Evolutionary conservation across 2,113 vertebrate species (phyloP).

Genomic region (Nycticebus coucang): DNA sequence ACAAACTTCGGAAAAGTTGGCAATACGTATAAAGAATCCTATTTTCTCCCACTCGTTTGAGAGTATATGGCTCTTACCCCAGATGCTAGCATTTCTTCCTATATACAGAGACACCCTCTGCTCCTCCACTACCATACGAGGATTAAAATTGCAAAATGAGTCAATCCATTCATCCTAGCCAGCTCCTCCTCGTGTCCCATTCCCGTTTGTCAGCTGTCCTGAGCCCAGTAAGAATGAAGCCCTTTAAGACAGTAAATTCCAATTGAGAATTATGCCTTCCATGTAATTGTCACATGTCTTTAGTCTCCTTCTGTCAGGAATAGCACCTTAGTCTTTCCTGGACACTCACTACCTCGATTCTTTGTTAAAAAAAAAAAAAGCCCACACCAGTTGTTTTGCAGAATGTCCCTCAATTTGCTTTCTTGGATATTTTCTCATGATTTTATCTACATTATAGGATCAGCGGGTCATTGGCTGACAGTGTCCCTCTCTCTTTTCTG

Average conservation of each 20-base stretch:
- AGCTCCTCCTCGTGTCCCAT: fast-evolving
- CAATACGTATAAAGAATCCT: neutral
- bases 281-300: neutral
- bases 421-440: fast-evolving
- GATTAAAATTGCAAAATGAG: neutral
- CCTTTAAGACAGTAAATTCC: neutral
- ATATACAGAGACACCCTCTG: neutral
- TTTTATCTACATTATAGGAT: neutral
- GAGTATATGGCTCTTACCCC: neutral
- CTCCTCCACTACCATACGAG: fast-evolving
- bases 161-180: neutral
- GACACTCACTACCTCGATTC: neutral
- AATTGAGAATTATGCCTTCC: neutral
- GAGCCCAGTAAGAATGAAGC: neutral
- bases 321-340: too few species aligned
- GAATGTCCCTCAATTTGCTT: neutral
- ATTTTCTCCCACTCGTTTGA: neutral
- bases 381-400: neutral
- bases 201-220: neutral
- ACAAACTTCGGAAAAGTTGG: neutral
- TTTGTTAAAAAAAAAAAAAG: neutral
- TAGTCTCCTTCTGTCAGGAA: neutral
- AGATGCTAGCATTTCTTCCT: neutral
- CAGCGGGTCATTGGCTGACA: too few species aligned
- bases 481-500: neutral